Conservation (phyloP, 2,113 vertebrate species). For the Barbus barbus region DNA sequence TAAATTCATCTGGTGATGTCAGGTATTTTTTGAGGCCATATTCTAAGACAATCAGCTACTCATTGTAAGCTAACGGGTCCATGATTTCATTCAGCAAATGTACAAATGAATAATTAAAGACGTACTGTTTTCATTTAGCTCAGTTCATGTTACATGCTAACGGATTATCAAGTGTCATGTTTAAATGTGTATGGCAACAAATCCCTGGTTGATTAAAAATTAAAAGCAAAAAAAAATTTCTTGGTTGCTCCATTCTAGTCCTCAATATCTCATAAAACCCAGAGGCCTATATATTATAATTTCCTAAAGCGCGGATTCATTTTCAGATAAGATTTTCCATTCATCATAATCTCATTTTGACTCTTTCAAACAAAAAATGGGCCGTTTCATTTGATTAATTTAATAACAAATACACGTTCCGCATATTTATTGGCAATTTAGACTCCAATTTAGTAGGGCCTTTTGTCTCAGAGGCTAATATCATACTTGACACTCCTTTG, state of each 20-base stretch:
- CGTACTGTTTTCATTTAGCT: background rate
- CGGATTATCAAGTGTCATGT: background rate
- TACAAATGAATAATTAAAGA: slow-evolving; percentile 3
- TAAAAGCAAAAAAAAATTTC: background rate
- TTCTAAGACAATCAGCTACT: too few species aligned
- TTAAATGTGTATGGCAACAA: slow-evolving; percentile 2
- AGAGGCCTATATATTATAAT: background rate
- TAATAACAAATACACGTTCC: background rate
- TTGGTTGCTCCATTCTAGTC: too few species aligned
- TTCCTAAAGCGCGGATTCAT: background rate
- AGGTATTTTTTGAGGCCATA: background rate
- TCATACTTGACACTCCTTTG: slow-evolving; percentile 32
- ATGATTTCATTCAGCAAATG: slow-evolving; percentile 27
- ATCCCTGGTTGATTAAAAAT: background rate
- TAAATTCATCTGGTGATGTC: background rate
- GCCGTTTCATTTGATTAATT: background rate
- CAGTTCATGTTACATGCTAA: background rate
- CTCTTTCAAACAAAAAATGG: background rate
- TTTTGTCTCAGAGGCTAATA: slow-evolving; percentile 15
- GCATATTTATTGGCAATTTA: background rate
- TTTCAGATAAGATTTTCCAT: slow-evolving; percentile 25
- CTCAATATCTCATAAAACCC: background rate
- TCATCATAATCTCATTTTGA: slow-evolving; percentile 10
- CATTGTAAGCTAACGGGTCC: background rate
- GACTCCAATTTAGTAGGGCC: slow-evolving; percentile 6